These are phyloP conservation scores for Norana najaformis DNA, from an alignment of 2,888 invertebrate genomes.

Conservation along the genomic window DNA sequence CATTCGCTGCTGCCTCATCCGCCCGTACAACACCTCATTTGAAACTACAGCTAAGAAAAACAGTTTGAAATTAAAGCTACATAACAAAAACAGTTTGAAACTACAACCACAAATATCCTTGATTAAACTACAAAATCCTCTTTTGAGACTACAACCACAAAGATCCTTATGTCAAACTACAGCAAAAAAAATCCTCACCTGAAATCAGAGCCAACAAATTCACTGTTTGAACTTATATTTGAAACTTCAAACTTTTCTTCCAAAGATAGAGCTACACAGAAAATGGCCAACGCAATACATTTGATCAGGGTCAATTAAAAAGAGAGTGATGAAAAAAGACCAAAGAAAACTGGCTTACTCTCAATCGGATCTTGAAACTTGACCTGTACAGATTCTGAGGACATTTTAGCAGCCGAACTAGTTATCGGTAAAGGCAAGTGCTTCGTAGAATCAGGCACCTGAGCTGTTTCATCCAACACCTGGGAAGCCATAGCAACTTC, in stretches of 20 bases:
- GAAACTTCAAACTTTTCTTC: background rate
- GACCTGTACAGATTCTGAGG: slow-evolving; percentile 39
- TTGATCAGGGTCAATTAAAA: background rate
- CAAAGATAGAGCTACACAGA: background rate
- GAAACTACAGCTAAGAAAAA: slow-evolving; percentile 37
- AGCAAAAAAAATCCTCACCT: background rate
- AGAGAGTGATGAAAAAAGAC: background rate
- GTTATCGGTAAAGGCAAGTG: background rate
- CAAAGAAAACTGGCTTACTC: slow-evolving; percentile 39
- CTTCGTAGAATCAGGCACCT: background rate
- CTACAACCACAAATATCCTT: background rate
- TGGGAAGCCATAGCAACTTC: background rate
- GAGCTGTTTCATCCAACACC: background rate
- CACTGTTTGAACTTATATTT: background rate
- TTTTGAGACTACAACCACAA: background rate
- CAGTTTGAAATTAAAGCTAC: background rate
- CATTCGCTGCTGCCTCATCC: slow-evolving; percentile 61
- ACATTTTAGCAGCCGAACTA: background rate
- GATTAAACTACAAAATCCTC: too few species aligned
- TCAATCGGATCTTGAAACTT: slow-evolving; percentile 47
- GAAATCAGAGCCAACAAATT: background rate
- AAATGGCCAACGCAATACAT: background rate
- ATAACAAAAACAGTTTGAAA: background rate
- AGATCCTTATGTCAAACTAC: background rate
- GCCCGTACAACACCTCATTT: slow-evolving; percentile 59